A percentile compares a stretch with the other conserved stretches of the same genome.
phyloP scores from a whole-genome alignment of 2,888 invertebrate species.

The Megastigmus dorsalis region DNA sequence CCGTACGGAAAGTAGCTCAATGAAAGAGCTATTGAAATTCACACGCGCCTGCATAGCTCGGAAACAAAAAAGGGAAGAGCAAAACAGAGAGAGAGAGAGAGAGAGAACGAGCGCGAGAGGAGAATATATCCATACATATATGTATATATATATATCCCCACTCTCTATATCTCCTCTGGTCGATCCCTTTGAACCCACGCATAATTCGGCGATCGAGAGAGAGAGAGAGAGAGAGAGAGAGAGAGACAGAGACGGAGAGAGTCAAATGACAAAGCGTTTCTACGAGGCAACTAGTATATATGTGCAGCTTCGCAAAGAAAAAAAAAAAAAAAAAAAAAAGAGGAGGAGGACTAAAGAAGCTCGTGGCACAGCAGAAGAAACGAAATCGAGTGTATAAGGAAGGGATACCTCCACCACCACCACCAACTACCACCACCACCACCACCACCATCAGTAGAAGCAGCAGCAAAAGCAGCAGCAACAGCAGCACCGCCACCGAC shows the following conservation, averaged over 20 bases:
- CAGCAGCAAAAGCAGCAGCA: too few relatives aligned
- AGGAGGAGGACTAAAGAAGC: constrained; percentile 8
- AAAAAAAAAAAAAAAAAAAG: too few relatives aligned
- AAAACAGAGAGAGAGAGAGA: constrained; percentile 4
- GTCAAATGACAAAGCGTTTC: not conserved
- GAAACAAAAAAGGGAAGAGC: constrained; percentile 38
- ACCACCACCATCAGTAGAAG: too few relatives aligned
- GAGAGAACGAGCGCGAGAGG: not conserved
- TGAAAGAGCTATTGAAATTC: constrained; percentile 49
- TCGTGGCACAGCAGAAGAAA: too few relatives aligned
- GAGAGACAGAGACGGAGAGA: not conserved
- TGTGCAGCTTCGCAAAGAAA: constrained; percentile 36
- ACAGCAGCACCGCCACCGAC: too few relatives aligned
- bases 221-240: not conserved
- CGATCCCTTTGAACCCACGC: constrained; percentile 36
- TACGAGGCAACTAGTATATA: constrained; percentile 21
- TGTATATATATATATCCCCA: too few relatives aligned
- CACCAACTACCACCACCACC: too few relatives aligned
- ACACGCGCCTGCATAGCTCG: not conserved
- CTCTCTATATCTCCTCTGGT: not conserved
- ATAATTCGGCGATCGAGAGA: constrained; percentile 29
- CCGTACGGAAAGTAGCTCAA: constrained; percentile 40
- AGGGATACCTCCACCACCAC: too few relatives aligned
- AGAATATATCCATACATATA: too few relatives aligned
- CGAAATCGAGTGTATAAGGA: constrained; percentile 2